phyloP scores from a whole-genome alignment of 92 coral and sea anemone genomes.

The Parazoanthus swiftii region DNA sequence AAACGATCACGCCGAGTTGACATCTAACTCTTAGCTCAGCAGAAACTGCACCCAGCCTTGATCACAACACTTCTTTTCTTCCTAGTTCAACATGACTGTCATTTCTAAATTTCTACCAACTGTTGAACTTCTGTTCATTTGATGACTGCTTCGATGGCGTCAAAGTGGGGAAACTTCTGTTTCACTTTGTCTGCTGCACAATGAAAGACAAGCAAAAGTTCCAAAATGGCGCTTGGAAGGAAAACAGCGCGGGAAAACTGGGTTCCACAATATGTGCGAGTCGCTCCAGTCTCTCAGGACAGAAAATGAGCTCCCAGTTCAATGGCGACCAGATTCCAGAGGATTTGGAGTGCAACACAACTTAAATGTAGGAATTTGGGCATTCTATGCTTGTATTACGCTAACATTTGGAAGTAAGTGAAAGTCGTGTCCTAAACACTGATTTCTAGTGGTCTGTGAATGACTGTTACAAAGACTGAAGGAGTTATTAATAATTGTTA shows the following conservation, averaged over 20 bases:
- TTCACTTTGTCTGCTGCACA: not conserved
- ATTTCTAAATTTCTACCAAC: not conserved
- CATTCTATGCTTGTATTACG: constrained; percentile 43
- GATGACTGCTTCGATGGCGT: not conserved
- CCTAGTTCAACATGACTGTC: not conserved
- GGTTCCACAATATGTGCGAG: not conserved
- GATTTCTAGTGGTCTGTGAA: not conserved
- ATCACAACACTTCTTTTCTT: not conserved
- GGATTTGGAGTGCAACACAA: constrained; percentile 5
- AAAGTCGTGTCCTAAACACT: not conserved
- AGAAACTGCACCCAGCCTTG: not conserved
- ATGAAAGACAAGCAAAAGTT: not conserved
- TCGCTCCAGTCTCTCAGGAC: not conserved
- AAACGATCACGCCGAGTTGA: constrained; percentile 5
- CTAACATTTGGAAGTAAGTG: constrained; percentile 67
- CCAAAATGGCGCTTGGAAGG: constrained; percentile 30
- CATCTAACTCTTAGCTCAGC: not conserved
- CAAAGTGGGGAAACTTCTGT: not conserved
- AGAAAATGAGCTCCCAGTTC: not conserved
- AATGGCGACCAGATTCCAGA: constrained; percentile 32
- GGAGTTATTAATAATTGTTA: too few relatives aligned
- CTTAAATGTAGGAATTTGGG: constrained; percentile 44
- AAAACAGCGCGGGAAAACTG: not conserved
- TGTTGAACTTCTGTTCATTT: not conserved
- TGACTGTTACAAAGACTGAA: not conserved